These are phyloP conservation scores for Branchinecta sandiegonensis DNA, from an alignment of 2,888 invertebrate species.

Conservation along the genomic window DNA sequence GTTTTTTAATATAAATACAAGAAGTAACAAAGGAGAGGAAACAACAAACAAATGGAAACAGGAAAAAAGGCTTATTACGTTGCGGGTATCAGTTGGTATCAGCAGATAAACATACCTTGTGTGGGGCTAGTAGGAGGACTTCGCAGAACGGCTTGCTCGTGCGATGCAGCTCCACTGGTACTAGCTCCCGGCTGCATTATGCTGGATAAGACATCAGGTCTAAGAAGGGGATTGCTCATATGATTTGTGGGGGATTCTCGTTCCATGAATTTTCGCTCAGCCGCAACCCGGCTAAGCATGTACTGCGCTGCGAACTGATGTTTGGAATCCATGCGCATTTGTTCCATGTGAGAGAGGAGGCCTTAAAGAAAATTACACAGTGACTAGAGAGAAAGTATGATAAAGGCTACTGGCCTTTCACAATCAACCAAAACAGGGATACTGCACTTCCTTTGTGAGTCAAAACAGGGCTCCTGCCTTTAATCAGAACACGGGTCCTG, in stretches of 20 bases:
- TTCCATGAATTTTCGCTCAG: constrained; percentile 49
- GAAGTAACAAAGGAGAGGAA: no score
- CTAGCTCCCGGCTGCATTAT: neutral
- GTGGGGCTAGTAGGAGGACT: neutral
- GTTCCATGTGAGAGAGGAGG: constrained; percentile 82
- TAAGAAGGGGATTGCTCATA: neutral
- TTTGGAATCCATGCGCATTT: constrained; percentile 92
- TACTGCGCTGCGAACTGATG: constrained; percentile 91
- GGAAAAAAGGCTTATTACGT: no score
- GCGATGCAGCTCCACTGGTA: neutral
- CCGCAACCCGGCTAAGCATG: constrained; percentile 74
- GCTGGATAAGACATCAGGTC: constrained; percentile 4
- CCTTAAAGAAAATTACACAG: constrained; percentile 43
- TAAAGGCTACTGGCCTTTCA: no score
- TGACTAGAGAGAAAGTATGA: no score
- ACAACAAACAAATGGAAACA: no score
- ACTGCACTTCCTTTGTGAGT: no score
- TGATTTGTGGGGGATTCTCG: constrained; percentile 20
- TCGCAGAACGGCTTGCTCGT: neutral
- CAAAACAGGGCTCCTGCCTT: no score
- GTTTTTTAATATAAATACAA: no score
- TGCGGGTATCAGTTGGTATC: no score
- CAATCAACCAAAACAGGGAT: no score
- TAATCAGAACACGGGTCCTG: no score
- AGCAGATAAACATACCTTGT: neutral